Percentiles rank a stretch among this genome's conserved stretches.
Conservation (phyloP, 2,797 vertebrate species). For the Rallus crepitans region DNA sequence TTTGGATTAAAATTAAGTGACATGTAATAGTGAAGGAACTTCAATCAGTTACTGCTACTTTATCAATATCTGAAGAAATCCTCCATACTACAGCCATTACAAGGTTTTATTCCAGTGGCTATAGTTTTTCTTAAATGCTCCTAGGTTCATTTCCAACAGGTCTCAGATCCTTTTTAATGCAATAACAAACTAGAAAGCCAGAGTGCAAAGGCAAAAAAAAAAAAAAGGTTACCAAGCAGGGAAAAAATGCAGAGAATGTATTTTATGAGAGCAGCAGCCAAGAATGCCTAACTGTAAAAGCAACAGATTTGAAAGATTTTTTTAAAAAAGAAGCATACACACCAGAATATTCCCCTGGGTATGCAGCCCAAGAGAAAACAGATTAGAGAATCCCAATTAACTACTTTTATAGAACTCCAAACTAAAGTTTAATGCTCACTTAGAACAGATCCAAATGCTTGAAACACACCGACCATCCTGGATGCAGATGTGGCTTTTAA, state of each 20-base stretch:
- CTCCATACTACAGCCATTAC: background rate
- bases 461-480: background rate
- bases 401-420: constrained; percentile 57
- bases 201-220: constrained; percentile 48
- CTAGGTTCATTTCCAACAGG: background rate
- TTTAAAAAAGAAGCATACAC: constrained; percentile 84
- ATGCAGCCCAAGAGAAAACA: constrained; percentile 83
- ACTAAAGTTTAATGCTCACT: constrained; percentile 33
- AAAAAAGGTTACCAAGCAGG: constrained; percentile 44
- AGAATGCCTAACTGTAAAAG: constrained; percentile 66
- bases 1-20: background rate
- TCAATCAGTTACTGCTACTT: background rate
- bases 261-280: constrained; percentile 75
- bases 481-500: background rate
- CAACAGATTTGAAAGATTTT: constrained; percentile 51
- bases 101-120: background rate
- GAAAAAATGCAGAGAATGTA: constrained; percentile 67
- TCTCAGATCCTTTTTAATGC: background rate
- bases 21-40: background rate
- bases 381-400: constrained; percentile 84
- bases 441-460: constrained; percentile 30
- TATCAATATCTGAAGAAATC: background rate
- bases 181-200: constrained; percentile 41
- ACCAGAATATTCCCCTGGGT: constrained; percentile 95
- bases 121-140: background rate